These are phyloP conservation scores for Halichondria panicea DNA, from an alignment of 37 sponge, comb jelly and placozoan genomes.

Conservation along the genomic window DNA sequence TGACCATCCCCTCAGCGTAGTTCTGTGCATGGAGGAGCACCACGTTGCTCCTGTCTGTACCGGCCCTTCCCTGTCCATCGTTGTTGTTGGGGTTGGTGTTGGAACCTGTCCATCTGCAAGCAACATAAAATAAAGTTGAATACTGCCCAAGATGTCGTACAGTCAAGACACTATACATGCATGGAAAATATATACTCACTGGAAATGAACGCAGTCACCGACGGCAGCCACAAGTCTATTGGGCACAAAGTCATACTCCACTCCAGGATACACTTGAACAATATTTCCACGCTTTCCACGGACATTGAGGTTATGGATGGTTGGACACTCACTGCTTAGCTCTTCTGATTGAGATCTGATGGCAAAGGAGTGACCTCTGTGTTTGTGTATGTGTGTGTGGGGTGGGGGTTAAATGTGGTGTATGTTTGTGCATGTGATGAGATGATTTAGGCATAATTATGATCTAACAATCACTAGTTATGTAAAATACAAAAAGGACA, in stretches of 20 bases:
- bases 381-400: not conserved
- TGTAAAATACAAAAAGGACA: too few relatives aligned
- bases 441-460: too few relatives aligned
- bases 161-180: not conserved
- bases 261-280: constrained; percentile 96
- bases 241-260: constrained; percentile 99
- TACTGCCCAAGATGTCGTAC: not conserved
- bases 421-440: not conserved
- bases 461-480: too few relatives aligned
- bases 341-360: constrained; percentile 62
- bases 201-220: constrained; percentile 82
- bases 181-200: constrained; percentile 58
- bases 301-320: constrained; percentile 93
- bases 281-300: constrained; percentile 98
- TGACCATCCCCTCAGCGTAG: constrained; percentile 70
- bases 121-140: not conserved
- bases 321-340: constrained; percentile 27
- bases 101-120: constrained; percentile 94
- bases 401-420: not conserved
- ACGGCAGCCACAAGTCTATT: constrained; percentile 47
- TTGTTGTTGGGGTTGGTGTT: constrained; percentile 98
- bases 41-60: constrained; percentile 96
- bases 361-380: constrained; percentile 76
- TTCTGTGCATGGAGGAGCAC: constrained; percentile 72
- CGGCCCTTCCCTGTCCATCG: constrained; percentile 92